Percentiles rank a stretch among this genome's conserved stretches.
Conservation (phyloP, 2,888 invertebrate genomes). For the Eupithecia vulgata region DNA sequence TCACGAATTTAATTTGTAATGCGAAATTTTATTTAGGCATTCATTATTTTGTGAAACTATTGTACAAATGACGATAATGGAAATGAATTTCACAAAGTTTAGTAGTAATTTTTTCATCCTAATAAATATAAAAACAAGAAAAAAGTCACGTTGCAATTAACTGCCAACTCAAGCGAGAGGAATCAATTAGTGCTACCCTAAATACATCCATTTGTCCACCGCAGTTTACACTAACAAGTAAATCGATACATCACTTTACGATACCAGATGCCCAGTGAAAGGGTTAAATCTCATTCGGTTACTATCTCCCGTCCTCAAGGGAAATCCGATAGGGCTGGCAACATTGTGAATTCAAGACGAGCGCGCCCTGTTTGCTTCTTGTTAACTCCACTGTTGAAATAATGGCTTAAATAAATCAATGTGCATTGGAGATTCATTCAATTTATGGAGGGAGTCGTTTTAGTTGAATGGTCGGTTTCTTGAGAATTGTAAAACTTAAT, state of each 20-base stretch:
- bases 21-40: not conserved
- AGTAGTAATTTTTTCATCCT: not conserved
- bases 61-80: not conserved
- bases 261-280: slow-evolving; percentile 17
- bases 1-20: not conserved
- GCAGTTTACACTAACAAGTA: slow-evolving; percentile 3
- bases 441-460: slow-evolving; percentile 9
- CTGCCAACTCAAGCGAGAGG: not conserved
- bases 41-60: not conserved
- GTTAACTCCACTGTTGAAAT: slow-evolving; percentile 26
- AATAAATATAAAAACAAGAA: not conserved
- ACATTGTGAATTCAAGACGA: slow-evolving; percentile 26
- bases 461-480: not conserved
- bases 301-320: slow-evolving; percentile 31
- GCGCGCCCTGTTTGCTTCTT: slow-evolving; percentile 30
- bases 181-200: not conserved
- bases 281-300: slow-evolving; percentile 29
- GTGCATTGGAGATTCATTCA: slow-evolving; percentile 17
- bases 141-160: not conserved
- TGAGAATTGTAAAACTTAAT: not conserved
- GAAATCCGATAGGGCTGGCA: slow-evolving; percentile 31
- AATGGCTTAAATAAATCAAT: slow-evolving; percentile 28
- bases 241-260: slow-evolving; percentile 29
- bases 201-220: not conserved
- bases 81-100: not conserved